phyloP scores from a whole-genome alignment of 2,888 invertebrate genomes.

The Argyresthia goedartella region DNA sequence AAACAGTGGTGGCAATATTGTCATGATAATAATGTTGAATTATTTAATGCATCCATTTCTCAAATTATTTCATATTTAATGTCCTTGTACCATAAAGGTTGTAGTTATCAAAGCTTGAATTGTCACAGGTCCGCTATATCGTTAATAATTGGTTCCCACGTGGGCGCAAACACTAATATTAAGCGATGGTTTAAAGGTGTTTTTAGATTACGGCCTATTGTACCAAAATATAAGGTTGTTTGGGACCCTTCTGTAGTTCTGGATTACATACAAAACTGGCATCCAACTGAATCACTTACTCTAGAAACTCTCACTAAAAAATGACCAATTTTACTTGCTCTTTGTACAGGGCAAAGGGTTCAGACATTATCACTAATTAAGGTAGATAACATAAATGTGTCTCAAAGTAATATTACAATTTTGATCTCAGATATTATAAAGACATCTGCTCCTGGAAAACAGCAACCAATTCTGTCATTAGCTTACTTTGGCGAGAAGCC shows the following conservation, averaged over 20 bases:
- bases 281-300: background rate
- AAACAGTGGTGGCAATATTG: conserved; percentile 12
- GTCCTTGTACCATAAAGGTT: background rate
- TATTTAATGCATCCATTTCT: background rate
- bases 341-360: background rate
- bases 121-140: background rate
- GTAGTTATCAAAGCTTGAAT: background rate
- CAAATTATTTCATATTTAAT: background rate
- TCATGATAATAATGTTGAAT: background rate
- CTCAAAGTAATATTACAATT: background rate
- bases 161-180: background rate
- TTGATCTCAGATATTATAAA: background rate
- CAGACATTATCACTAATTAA: background rate
- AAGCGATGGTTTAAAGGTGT: background rate
- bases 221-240: background rate
- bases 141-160: background rate
- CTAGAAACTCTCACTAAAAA: background rate
- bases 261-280: background rate
- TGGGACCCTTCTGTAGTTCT: background rate
- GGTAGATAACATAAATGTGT: background rate
- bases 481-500: background rate
- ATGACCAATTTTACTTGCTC: background rate
- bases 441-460: background rate
- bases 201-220: background rate
- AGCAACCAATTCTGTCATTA: background rate